Conservation (phyloP, 2,113 vertebrate species). For the Gopherus flavomarginatus region DNA sequence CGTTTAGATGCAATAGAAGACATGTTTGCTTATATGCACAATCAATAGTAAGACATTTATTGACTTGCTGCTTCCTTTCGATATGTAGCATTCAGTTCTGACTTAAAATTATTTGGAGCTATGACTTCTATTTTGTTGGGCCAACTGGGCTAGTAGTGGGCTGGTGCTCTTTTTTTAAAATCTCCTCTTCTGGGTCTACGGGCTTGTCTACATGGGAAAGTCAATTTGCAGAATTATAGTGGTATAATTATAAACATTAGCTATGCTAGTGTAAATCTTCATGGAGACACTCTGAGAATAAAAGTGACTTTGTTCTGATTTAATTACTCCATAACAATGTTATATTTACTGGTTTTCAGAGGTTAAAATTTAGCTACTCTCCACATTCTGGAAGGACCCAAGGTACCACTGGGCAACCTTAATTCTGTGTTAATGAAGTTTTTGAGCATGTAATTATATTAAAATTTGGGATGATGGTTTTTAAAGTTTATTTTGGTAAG, state of each 20-base stretch:
- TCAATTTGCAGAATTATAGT: background rate
- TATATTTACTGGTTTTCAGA: constrained; percentile 6
- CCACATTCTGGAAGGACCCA: background rate
- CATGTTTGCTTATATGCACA: background rate
- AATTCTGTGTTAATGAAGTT: background rate
- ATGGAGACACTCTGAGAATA: background rate
- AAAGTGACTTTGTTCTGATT: background rate
- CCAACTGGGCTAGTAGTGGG: background rate
- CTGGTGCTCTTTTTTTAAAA: background rate
- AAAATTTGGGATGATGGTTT: background rate
- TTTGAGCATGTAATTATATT: background rate
- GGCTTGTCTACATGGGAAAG: background rate
- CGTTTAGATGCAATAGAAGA: background rate
- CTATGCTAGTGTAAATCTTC: background rate
- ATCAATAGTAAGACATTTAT: background rate
- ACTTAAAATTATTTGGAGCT: background rate
- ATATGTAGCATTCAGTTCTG: background rate
- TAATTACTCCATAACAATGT: background rate
- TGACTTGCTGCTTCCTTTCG: background rate
- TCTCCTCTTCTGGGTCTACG: background rate
- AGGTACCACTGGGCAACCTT: background rate
- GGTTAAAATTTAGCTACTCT: background rate
- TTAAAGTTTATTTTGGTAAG: background rate
- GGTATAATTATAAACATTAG: background rate
- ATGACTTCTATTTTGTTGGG: background rate